These are phyloP conservation scores for Euglossa dilemma DNA, from an alignment of 1,140 invertebrate species.

Conservation along the genomic window DNA sequence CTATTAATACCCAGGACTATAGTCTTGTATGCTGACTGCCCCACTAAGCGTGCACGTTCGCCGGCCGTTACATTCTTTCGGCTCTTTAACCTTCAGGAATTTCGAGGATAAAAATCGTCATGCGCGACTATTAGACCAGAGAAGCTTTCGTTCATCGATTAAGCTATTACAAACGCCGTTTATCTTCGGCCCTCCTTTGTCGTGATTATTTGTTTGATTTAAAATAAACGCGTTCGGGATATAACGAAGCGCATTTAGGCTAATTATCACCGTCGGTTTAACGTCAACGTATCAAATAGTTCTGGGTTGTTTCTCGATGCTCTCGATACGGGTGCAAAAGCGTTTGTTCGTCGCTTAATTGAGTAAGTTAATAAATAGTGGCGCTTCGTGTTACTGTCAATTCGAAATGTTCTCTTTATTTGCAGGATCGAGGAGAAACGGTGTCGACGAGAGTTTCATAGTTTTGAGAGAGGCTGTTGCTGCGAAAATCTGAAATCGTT, in stretches of 20 bases:
- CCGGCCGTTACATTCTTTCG: conserved; percentile 42
- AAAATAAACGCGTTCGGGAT: too few relatives aligned
- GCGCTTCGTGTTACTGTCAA: neutral
- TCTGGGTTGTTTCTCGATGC: too few relatives aligned
- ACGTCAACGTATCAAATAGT: too few relatives aligned
- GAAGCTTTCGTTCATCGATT: neutral
- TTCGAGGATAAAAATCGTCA: conserved; percentile 9
- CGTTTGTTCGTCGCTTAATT: neutral
- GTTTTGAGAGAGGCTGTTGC: neutral
- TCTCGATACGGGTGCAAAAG: neutral
- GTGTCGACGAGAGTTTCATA: neutral
- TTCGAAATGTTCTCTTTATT: too few relatives aligned
- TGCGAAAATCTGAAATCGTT: neutral
- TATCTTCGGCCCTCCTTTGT: neutral
- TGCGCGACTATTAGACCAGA: neutral
- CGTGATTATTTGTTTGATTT: neutral
- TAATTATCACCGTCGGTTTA: too few relatives aligned
- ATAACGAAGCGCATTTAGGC: too few relatives aligned
- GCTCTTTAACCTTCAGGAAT: conserved; percentile 40
- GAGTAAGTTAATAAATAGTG: neutral
- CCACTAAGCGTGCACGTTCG: conserved; percentile 31
- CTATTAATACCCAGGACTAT: conserved; percentile 45
- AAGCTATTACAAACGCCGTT: neutral
- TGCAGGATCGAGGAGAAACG: neutral
- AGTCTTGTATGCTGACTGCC: conserved; percentile 23